Base-by-base conservation (phyloP, 2,797 vertebrate genomes). In the Hylomyscus alleni region DNA sequence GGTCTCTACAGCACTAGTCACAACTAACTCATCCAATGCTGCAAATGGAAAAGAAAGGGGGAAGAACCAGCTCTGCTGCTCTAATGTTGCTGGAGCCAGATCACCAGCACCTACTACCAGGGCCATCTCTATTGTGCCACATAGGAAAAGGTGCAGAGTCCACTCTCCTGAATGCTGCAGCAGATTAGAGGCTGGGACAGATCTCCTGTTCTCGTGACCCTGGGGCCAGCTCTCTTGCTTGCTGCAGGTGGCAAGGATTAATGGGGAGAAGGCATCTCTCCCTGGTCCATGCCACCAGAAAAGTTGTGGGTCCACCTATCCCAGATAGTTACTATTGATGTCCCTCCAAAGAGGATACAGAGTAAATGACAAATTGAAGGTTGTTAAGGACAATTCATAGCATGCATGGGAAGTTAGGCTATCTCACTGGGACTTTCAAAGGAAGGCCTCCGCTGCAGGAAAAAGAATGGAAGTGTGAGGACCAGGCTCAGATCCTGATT, bases 341-440 rank as follows among this genome's bases (percentile, higher is more conserved):
- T 76, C 47, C 10, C 52, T 24, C 10, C 67, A 37, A 92, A 90
- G 19, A 76, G 31, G 54, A 69, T 50, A 89, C 73, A 82, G 2
- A 69, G 73, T 85, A 95, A 94, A 81, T 84, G 83, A 50, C 15
- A 92, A 90, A 78, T 40, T n/a, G 52, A 67, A 82, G 54, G 2
- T 13, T 47, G 14, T 84, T 60, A 87, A 90, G 76, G 73, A 44
- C 9, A 69, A 75, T 90, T 90, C 34, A 87, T 72, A 44, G 22
- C 29, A 69, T 65, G 37, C 0, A 0, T 89, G 44, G 40, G 24
- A 80, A 87, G 15, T 52, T 40, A 91, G 69, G 67, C 24, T 84
- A 2, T 26, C 3, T 91, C 20, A 37, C 40, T 26, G 11, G 60
- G 20, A 78, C 40, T 40, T 96, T 44, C 40, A 67, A 87, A 91